Percentiles rank a stretch among this genome's conserved stretches.
Conservation (phyloP, 2,888 invertebrate genomes). For the Phyllotreta striolata region DNA sequence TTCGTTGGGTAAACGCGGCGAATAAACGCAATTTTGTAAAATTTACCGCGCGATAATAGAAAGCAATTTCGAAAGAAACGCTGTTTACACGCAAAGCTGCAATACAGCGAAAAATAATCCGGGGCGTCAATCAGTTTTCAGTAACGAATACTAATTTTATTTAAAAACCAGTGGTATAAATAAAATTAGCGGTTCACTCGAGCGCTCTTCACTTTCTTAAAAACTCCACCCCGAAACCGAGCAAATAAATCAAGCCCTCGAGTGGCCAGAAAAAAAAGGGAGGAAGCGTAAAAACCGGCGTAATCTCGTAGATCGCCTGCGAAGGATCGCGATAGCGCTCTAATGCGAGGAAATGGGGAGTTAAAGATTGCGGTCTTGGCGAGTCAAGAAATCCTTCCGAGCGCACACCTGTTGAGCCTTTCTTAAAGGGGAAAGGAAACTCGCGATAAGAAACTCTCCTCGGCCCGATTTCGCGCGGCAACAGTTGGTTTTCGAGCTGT, state of each 20-base stretch:
- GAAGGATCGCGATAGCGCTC: constrained; percentile 33
- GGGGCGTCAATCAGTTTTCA: too few species aligned
- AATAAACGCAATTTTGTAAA: constrained; percentile 32
- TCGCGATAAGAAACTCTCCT: constrained; percentile 37
- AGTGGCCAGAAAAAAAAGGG: constrained; percentile 8
- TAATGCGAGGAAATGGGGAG: constrained; percentile 36
- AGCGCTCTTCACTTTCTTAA: too few species aligned
- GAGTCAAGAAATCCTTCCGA: constrained; percentile 47
- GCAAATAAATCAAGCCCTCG: constrained; percentile 9
- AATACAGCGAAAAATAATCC: too few species aligned
- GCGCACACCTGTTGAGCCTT: constrained; percentile 50
- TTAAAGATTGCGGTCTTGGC: constrained; percentile 41
- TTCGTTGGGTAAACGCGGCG: too few species aligned
- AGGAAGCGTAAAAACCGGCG: constrained; percentile 6
- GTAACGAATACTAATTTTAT: too few species aligned
- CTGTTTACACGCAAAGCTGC: too few species aligned
- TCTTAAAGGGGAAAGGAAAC: constrained; percentile 42
- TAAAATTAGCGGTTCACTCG: too few species aligned
- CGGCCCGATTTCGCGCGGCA: constrained; percentile 32
- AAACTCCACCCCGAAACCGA: not conserved
- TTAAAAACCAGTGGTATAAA: too few species aligned
- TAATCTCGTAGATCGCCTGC: constrained; percentile 23
- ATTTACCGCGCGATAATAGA: too few species aligned
- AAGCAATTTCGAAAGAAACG: too few species aligned
- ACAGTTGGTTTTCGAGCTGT: constrained; percentile 39